Base-by-base conservation (phyloP, 92 coral and sea anemone species). In the Plumapathes pennacea region DNA sequence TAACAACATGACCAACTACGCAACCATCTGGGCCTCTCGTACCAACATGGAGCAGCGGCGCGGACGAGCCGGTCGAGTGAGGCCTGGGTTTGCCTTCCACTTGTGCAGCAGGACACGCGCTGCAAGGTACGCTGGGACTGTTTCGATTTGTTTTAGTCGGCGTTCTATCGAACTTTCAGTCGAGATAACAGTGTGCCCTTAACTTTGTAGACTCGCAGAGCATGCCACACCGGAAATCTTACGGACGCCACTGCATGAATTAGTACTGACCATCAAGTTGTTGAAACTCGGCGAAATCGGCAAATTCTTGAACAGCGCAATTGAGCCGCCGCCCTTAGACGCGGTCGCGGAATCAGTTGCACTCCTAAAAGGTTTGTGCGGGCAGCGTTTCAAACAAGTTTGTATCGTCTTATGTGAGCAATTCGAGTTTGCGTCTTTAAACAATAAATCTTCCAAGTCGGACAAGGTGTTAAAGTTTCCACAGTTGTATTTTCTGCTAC, bases 1-100 rank as follows among this genome's bases (percentile, higher is more conserved):
- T 62, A 94, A 94, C 67, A 94, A 94, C 90, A 94, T 94, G 99
- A 94, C 99, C 28, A 94, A 94, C 72, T 94, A 94, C 24, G 99
- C 99, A 32, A 94, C 99, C 8, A 96, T 94, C 31, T 94, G 99
- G 99, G 99, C 99, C 0, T 88, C 99, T 5, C 82, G 79, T 15
- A 94, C 99, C 8, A 94, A 94, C 85, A 94, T 94, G 96, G 99
- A 94, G 48, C 99, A 94, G 52, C 63, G 99, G 25, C 89, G 90
- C 18, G 99, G 99, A 11, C 96, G 99, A 0, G 99, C 99, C 0
- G 99, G 99, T 34, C 95, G 99, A 6, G 99, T 94, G 2, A 65
- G 95, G 36, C 96, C 99, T 14, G 99, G 99, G 5, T 94, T 94
- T 60, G 96, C 99, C 21, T 94, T 94, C 71, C 96, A 94, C 46